Evolutionary conservation across 2,113 vertebrate genomes (phyloP), one percentile per base, ranked within the genome.

Genomic region (Dendropsophus ebraccatus): DNA sequence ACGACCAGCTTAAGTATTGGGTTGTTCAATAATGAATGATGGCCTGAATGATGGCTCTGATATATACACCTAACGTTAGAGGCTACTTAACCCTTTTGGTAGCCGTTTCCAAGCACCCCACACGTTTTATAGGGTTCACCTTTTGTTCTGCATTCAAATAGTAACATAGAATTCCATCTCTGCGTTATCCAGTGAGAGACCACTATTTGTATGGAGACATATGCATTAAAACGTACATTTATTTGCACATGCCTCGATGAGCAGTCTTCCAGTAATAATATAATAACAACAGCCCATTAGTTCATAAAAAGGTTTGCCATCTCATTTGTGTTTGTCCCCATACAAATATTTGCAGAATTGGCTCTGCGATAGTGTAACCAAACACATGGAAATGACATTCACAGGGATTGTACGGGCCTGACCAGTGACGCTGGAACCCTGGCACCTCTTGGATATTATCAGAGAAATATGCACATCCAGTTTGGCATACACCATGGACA

Each of bases 271-370:
- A 75, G 30, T 23, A 41, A 5, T 32, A 62, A 30, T 65, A 77
- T 75, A 58, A 76, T 84, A 76, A 77, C n/a, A 62, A 84, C 37
- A 77, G 58, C 16, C 72, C 70, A 84, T 84, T 84, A 84, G 82
- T 60, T 73, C 16, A 45, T 25, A 76, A 76, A 76, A 84, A 13
- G 76, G 54, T 84, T 76, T 84, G 60, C 70, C 75, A 37, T 77
- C 41, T 32, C 83, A n/a, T 45, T 74, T 84, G 83, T 84, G 37
- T n/a, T 30, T 76, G 41, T 84, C 32, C 14, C 5, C 10, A 12
- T 77, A 30, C 83, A 84, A 84, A 84, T 84, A 84, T 84, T 84
- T 76, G 83, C 83, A 49, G 41, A 60, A 84, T 45, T 28, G 16
- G 41, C 16, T 76, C 47, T 65, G 83, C 6, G 78, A 81, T 76